Conservation (phyloP, 2,888 invertebrate genomes). For the Machimus atricapillus region DNA sequence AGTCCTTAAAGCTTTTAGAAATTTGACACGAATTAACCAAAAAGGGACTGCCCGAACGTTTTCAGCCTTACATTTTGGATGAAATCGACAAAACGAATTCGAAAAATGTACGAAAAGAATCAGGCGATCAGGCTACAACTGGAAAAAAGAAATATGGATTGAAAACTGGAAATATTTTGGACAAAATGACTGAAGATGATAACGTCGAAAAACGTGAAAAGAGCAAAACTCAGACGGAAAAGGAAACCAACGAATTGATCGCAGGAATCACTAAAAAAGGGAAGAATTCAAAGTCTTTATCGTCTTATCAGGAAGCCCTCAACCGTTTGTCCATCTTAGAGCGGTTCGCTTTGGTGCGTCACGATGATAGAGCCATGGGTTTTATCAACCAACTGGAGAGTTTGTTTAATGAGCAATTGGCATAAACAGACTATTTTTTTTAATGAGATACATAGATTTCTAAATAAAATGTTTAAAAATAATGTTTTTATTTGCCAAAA, state of each 20-base stretch:
- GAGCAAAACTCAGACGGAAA: not conserved
- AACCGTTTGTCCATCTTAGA: constrained; percentile 33
- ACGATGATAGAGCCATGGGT: constrained; percentile 31
- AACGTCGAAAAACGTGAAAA: not conserved
- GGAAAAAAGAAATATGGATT: too few species aligned
- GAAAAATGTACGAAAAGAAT: too few species aligned
- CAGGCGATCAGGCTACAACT: too few species aligned
- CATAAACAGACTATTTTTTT: not conserved
- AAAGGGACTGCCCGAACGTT: not conserved
- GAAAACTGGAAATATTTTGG: too few species aligned
- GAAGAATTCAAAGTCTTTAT: not conserved
- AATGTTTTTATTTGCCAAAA: too few species aligned
- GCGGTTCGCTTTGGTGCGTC: constrained; percentile 29
- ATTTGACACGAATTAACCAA: not conserved
- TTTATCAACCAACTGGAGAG: constrained; percentile 41
- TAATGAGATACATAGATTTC: too few species aligned
- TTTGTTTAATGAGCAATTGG: constrained; percentile 14
- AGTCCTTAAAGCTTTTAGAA: not conserved
- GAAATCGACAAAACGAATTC: too few species aligned
- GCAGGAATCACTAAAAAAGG: not conserved
- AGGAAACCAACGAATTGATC: not conserved
- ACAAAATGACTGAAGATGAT: too few species aligned
- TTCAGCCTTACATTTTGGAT: too few species aligned
- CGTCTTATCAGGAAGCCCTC: constrained; percentile 36
- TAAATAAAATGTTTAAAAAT: too few species aligned